Base-by-base conservation (phyloP, 2,113 vertebrate genomes). In the Nothocercus julius region DNA sequence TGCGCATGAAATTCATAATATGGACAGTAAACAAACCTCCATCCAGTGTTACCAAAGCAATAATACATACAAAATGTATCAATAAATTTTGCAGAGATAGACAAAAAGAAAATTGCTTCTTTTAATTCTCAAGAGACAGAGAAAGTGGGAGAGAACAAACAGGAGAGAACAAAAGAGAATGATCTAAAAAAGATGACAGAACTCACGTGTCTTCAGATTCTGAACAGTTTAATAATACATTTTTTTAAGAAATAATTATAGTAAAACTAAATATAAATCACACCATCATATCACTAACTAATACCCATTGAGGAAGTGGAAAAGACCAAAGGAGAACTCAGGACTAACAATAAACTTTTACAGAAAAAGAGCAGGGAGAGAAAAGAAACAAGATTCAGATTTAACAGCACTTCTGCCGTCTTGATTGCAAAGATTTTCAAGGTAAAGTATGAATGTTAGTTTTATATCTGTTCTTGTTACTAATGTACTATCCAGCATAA, bases 311-410 rank as follows among this genome's bases (percentile, higher is more conserved):
- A 58, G 64, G 11, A 56, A 83, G 24, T 1, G 8, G 28, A 45
- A 78, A 32, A 38, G 21, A 61, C 47, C 15, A 38, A 75, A 63
- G 45, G 16, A 92, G 62, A 49, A 3, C 2, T 28, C 5, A 61
- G 9, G 7, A 81, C 20, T 42, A 63, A 34, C 14, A 59, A 36
- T 86, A 85, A 9, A 38, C 34, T 74, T 68, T 11, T 12, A 38
- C 5, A 6, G 19, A 45, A 72, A 66, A 72, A 7, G 62, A 89
- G 69, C 0, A 0, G 21, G 11, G 45, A 51, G 18, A 83, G n/a
- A 75, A 73, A 87, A 67, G 32, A 28, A 93, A 53, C 11, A 85
- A 14, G 7, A 25, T 24, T 28, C 15, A 69, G 38, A 34, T 38
- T 62, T 24, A 45, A 45, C 0, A 66, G 53, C 47, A 85, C 32